phyloP scores from a whole-genome alignment of 2,888 invertebrate genomes.

The Callyntrura sp. region DNA sequence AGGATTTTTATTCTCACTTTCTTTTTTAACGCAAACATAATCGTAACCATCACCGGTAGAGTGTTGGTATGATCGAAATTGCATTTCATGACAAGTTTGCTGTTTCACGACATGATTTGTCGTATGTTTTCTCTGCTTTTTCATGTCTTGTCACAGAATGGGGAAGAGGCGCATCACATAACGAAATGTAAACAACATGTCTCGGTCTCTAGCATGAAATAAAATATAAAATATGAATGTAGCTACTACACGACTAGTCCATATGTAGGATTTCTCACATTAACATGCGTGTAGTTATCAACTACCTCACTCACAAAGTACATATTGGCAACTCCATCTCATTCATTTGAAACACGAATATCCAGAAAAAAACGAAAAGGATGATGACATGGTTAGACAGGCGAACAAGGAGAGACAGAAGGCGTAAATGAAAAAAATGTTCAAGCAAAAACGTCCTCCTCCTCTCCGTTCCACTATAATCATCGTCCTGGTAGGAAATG shows the following conservation, averaged over 20 bases:
- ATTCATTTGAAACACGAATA: neutral
- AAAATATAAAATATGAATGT: neutral
- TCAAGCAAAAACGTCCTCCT: slow-evolving; percentile 34
- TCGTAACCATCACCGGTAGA: too few relatives aligned
- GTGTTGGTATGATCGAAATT: too few relatives aligned
- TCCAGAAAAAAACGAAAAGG: slow-evolving; percentile 7
- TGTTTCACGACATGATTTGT: too few relatives aligned
- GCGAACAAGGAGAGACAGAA: slow-evolving; percentile 23
- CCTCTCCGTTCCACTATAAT: slow-evolving; percentile 11
- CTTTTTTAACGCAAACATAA: too few relatives aligned
- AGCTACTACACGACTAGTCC: neutral
- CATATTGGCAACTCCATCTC: neutral
- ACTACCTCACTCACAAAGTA: neutral
- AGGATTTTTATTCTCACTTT: too few relatives aligned
- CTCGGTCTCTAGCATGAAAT: too few relatives aligned
- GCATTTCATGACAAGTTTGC: too few relatives aligned
- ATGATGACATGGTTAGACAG: slow-evolving; percentile 12
- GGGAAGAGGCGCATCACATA: too few relatives aligned
- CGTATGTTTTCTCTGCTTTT: too few relatives aligned
- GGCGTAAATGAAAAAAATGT: slow-evolving; percentile 46
- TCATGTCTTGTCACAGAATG: too few relatives aligned
- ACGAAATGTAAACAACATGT: too few relatives aligned
- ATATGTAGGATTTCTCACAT: neutral
- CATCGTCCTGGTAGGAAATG: slow-evolving; percentile 46
- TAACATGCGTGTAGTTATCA: neutral